A percentile compares a stretch with the other conserved stretches of the same genome.
phyloP scores from a whole-genome alignment of 2,113 vertebrate species.

The Erythrolamprus reginae region DNA sequence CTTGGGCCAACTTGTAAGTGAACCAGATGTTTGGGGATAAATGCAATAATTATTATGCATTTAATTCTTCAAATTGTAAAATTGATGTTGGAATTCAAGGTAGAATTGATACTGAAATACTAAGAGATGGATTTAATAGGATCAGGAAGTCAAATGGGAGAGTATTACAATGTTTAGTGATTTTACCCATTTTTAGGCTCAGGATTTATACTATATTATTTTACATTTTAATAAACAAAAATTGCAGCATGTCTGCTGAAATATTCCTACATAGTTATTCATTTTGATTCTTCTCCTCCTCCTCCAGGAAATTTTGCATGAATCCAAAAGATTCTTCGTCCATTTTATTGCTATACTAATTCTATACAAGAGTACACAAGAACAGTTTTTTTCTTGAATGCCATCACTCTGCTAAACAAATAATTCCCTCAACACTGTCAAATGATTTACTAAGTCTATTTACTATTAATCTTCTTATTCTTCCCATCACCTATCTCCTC shows the following conservation, averaged over 20 bases:
- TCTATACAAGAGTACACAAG: background rate
- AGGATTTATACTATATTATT: background rate
- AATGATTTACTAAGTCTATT: no score
- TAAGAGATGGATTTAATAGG: background rate
- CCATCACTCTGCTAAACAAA: no score
- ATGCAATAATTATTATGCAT: background rate
- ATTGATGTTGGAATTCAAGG: background rate
- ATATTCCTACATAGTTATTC: background rate
- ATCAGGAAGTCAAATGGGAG: background rate
- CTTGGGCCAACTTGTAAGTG: background rate
- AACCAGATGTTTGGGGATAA: background rate
- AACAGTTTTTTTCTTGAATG: no score
- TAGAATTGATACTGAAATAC: background rate
- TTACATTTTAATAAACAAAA: background rate
- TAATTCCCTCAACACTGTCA: no score
- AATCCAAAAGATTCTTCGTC: background rate
- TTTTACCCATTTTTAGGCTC: background rate
- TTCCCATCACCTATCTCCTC: no score
- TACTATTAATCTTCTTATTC: no score
- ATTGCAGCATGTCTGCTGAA: background rate
- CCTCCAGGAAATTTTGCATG: background rate
- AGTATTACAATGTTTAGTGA: background rate
- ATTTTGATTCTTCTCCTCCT: background rate
- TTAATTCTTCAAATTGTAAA: background rate
- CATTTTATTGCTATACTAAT: background rate